Percentiles rank a stretch among this genome's conserved stretches.
Evolutionary conservation across 2,888 invertebrate genomes (phyloP).

Genomic region (Leptopilina myrica): DNA sequence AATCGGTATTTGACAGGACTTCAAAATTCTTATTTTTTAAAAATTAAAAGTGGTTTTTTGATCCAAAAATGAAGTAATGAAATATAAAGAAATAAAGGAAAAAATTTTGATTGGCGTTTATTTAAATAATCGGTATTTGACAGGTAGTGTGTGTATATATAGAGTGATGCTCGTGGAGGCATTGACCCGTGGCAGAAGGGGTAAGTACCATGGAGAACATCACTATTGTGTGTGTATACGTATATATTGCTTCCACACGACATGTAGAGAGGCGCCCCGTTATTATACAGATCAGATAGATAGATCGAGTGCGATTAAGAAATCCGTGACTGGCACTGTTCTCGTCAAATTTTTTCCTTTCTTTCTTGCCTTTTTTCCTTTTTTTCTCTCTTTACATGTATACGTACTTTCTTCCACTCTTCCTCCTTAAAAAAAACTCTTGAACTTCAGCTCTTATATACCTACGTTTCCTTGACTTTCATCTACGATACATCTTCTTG

Average conservation of each 20-base stretch:
- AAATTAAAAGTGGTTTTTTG: too few relatives aligned
- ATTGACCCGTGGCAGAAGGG: slow-evolving; percentile 67
- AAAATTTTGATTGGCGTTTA: too few relatives aligned
- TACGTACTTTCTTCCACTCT: slow-evolving; percentile 27
- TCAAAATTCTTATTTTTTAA: too few relatives aligned
- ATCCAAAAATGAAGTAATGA: slow-evolving; percentile 34
- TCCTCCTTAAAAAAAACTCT: too few relatives aligned
- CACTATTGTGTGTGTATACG: slow-evolving; percentile 27
- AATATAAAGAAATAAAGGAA: too few relatives aligned
- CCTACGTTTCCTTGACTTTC: too few relatives aligned
- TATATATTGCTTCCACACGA: slow-evolving; percentile 53
- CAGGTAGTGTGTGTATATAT: neutral
- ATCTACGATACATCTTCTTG: too few relatives aligned
- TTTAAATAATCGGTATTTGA: too few relatives aligned
- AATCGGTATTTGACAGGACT: too few relatives aligned
- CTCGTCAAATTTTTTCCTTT: slow-evolving; percentile 54
- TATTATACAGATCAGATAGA: slow-evolving; percentile 66
- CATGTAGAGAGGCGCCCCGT: slow-evolving; percentile 55
- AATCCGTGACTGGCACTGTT: slow-evolving; percentile 75
- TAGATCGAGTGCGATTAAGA: slow-evolving; percentile 75
- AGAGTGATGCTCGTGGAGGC: slow-evolving; percentile 60
- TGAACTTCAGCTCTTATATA: too few relatives aligned
- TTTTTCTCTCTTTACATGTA: neutral
- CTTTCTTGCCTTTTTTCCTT: slow-evolving; percentile 6
- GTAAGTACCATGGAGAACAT: slow-evolving; percentile 52